Base-by-base conservation (phyloP, 2,113 vertebrate species). In the Silurus glanis region DNA sequence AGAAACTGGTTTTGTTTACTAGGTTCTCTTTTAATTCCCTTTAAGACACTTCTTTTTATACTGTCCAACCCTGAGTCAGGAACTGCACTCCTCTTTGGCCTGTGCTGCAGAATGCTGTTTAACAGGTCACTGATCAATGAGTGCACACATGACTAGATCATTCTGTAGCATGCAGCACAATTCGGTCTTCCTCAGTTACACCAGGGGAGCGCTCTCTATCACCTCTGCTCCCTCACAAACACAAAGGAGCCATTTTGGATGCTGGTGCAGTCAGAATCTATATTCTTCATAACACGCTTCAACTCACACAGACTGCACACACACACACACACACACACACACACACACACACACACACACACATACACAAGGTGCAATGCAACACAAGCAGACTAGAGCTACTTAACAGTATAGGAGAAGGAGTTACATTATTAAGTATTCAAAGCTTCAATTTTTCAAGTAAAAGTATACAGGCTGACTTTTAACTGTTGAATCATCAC, bases 281-380 rank as follows among this genome's bases (percentile, higher is more conserved):
- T 66, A 81, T 87, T 82, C 84, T 85, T 90, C 92, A 93, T 92
- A 91, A 92, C 92, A 92, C 81, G 89, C 92, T 93, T 89, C 91
- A 91, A 84, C 89, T 87, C 90, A 71, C 90, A 62, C 83, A 19
- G 64, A 61, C 83, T 23, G 16, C 59, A 78, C 83, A 66, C 23
- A 78, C 56, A 37, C 72, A 75, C 56, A 59, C 83, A 64, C 80
- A 82, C 80, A 69, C 76, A 80, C 76, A 81, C 85, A 47, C 85
- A 67, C 62, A 64, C 62, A 64, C 59, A 81, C 79, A 82, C 59
- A 82, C 62, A 82, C 80, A 69, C 84, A 80, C 76, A 72, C 85
- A 51, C 78, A 86, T 71, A 61, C 82, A 74, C 51, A 19, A 19
- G 55, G 76, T 58, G 53, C 76, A 79, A 28, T 83, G 82, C 67